Conservation (phyloP, 1,140 invertebrate species). For the Gryllus bimaculatus region DNA sequence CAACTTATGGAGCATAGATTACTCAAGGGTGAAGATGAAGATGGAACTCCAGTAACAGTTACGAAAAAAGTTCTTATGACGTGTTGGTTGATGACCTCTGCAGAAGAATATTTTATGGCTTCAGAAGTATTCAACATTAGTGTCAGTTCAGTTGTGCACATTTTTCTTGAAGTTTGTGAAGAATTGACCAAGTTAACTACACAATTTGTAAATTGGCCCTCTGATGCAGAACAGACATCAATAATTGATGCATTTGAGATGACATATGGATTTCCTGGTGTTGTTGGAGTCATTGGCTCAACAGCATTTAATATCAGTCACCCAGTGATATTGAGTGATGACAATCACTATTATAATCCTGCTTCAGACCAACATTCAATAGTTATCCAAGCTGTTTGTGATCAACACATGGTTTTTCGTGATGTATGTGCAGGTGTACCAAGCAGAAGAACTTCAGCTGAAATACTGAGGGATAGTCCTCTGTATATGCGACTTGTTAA, state of each 20-base stretch:
- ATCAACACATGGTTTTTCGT: slow-evolving; percentile 22
- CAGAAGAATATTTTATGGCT: neutral
- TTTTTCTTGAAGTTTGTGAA: slow-evolving; percentile 15
- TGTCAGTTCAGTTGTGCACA: neutral
- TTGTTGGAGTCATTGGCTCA: slow-evolving; percentile 25
- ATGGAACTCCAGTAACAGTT: neutral
- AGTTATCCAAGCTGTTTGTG: slow-evolving; percentile 25
- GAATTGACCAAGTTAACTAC: slow-evolving; percentile 11
- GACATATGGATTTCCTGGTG: slow-evolving; percentile 22
- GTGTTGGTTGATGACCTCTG: slow-evolving; percentile 6
- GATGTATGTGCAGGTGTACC: slow-evolving; percentile 24
- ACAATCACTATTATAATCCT: slow-evolving; percentile 19
- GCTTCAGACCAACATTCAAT: slow-evolving; percentile 21
- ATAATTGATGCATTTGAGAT: slow-evolving; percentile 21
- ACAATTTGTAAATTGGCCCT: slow-evolving; percentile 22
- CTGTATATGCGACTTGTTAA: slow-evolving; percentile 19
- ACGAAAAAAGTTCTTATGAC: slow-evolving; percentile 12
- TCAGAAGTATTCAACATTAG: slow-evolving; percentile 5
- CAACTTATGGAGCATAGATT: neutral
- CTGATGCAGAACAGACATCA: slow-evolving; percentile 13
- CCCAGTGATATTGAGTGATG: slow-evolving; percentile 6
- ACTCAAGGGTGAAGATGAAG: neutral
- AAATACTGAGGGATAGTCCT: slow-evolving; percentile 23
- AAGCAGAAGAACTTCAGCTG: slow-evolving; percentile 21
- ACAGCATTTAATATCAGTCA: slow-evolving; percentile 19